phyloP scores from a whole-genome alignment of 2,113 vertebrate species.

The Serinus canaria region DNA sequence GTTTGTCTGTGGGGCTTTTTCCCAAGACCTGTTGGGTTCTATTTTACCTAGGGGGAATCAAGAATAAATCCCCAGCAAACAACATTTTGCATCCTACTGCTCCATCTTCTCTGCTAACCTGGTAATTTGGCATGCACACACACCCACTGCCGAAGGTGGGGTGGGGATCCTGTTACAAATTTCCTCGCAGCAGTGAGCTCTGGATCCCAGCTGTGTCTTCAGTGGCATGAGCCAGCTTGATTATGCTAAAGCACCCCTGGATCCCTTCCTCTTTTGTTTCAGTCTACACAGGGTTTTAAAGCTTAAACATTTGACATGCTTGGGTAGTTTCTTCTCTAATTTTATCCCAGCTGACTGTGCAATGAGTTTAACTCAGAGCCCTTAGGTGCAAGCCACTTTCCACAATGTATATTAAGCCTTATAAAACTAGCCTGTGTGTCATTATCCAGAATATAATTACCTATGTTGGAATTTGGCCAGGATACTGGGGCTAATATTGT shows the following conservation, averaged over 20 bases:
- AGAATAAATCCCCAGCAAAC: background rate
- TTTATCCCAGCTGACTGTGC: constrained; percentile 69
- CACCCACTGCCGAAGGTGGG: constrained; percentile 38
- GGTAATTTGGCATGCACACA: background rate
- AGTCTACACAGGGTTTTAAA: constrained; percentile 65
- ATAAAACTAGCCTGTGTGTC: constrained; percentile 54
- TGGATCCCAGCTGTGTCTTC: constrained; percentile 62
- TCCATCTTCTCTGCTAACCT: background rate
- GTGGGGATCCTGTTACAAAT: constrained; percentile 52
- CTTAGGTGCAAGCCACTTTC: constrained; percentile 58
- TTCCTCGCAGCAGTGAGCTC: constrained; percentile 56
- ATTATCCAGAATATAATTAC: constrained; percentile 64
- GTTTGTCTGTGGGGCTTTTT: background rate
- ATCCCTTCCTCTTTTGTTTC: constrained; percentile 71
- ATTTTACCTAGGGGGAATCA: background rate
- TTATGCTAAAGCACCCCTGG: constrained; percentile 69
- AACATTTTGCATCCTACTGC: background rate
- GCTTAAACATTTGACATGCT: constrained; percentile 72
- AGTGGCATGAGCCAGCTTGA: constrained; percentile 58
- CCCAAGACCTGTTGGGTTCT: background rate
- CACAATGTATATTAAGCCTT: constrained; percentile 57
- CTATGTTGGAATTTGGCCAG: constrained; percentile 66
- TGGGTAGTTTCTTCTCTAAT: constrained; percentile 72
- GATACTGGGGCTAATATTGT: constrained; percentile 64
- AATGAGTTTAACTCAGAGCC: constrained; percentile 62